phyloP scores from a whole-genome alignment of 2,888 invertebrate genomes.

The Meiosimyza platycephala region DNA sequence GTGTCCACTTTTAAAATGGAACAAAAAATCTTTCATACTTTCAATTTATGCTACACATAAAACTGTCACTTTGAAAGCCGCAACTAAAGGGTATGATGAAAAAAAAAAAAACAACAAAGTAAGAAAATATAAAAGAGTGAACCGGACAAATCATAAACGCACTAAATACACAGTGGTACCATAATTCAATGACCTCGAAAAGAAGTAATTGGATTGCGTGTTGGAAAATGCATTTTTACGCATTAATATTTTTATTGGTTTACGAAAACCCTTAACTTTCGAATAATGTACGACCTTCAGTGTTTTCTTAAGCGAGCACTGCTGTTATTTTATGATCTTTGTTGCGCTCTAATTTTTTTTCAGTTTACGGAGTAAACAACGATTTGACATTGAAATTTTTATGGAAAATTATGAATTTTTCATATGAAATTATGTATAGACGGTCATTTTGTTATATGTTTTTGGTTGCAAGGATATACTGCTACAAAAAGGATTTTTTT shows the following conservation, averaged over 20 bases:
- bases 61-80: too few species aligned
- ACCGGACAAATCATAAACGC: constrained; percentile 39
- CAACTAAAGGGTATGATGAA: too few species aligned
- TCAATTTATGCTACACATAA: too few species aligned
- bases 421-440: constrained; percentile 41
- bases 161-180: constrained; percentile 58
- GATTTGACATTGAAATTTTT: constrained; percentile 20
- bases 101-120: too few species aligned
- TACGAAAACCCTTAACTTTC: constrained; percentile 31
- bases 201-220: constrained; percentile 23
- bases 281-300: constrained; percentile 14
- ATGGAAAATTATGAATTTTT: constrained; percentile 41
- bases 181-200: constrained; percentile 54
- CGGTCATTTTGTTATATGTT: too few species aligned
- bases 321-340: constrained; percentile 26
- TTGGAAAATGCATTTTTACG: constrained; percentile 49
- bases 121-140: too few species aligned
- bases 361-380: constrained; percentile 28
- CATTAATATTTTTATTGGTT: constrained; percentile 61
- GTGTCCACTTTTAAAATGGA: too few species aligned
- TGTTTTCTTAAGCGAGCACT: not conserved
- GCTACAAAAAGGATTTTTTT: too few species aligned
- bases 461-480: too few species aligned
- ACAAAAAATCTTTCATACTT: too few species aligned
- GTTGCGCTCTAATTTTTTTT: constrained; percentile 49